Base-by-base conservation (phyloP, 2,113 vertebrate genomes). In the Corythornis vintsioides region DNA sequence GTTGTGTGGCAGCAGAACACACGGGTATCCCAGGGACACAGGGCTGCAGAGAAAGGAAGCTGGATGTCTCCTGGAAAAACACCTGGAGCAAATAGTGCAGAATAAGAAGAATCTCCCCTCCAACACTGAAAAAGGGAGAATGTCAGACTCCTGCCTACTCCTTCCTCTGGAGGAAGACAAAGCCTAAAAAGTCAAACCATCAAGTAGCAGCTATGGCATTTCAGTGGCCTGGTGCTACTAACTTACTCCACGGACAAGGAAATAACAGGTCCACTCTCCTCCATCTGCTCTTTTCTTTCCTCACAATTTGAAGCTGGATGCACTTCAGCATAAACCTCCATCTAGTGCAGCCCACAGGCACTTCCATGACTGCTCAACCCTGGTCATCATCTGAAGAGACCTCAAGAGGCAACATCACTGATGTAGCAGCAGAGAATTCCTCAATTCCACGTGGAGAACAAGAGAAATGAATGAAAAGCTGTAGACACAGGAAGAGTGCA, bases 291-390 rank as follows among this genome's bases (percentile, higher is more conserved):
- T 45, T 79, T 38, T 14, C 29, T 25, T 43, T 15, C 52, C 66
- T 55, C 2, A 2, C 5, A 13, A 40, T 24, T 10, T 56, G 57
- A 40, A 77, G 55, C 45, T 25, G 29, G 63, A 4, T 14, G 31
- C 10, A 19, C 8, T 24, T 38, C 48, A 47, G 52, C 35, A 31
- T 14, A 56, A 77, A 81, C 20, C 17, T 81, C 52, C 61, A 43
- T 1, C 4, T 2, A 80, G 15, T 1, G 17, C 2, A n/a, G 33
- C 15, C 69, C 22, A 18, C 1, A 56, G 38, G 33, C 48, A 86
- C 43, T 43, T 48, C 15, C 74, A 48, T n/a, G 57, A 38, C 28
- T 80, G 53, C 74, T 61, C 66, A 91, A 2, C 53, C 31, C 61
- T 38, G 3, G 40, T 11, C 1, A 0, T 6, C 9, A 53, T 13